phyloP scores from a whole-genome alignment of 2,797 vertebrate species.

The Leuciscus waleckii region DNA sequence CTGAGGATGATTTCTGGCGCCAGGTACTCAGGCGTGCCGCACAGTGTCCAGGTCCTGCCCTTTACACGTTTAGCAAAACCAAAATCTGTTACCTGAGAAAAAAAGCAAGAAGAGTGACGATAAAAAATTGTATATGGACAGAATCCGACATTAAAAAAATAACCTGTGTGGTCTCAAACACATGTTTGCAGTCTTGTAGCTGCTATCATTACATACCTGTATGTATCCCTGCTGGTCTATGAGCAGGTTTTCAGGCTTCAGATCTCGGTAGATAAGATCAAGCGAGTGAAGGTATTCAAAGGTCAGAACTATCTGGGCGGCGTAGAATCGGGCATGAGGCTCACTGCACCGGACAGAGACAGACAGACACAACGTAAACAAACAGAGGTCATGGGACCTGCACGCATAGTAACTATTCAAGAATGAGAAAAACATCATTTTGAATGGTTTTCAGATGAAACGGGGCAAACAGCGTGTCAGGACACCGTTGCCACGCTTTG shows the following conservation, averaged over 20 bases:
- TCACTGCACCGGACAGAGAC: conserved; percentile 76
- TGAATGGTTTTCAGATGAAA: neutral
- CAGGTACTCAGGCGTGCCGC: conserved; percentile 92
- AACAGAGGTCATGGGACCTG: neutral
- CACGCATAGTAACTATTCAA: neutral
- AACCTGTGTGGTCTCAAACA: too few relatives aligned
- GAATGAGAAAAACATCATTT: neutral
- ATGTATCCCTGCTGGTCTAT: conserved; percentile 96
- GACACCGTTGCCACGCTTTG: neutral
- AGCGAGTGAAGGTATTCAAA: conserved; percentile 96
- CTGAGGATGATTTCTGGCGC: conserved; percentile 96
- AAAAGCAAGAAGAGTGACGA: neutral
- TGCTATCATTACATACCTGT: conserved; percentile 71
- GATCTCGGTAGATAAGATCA: conserved; percentile 95
- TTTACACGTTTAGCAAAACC: conserved; percentile 95
- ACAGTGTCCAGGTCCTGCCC: conserved; percentile 94
- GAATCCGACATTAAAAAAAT: neutral
- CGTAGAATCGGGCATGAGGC: conserved; percentile 94
- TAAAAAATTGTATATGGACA: neutral
- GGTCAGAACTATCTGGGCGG: conserved; percentile 94
- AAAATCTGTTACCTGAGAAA: conserved; percentile 91
- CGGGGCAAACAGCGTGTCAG: neutral
- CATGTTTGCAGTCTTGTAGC: neutral
- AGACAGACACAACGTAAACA: conserved; percentile 44
- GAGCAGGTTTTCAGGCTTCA: conserved; percentile 95